phyloP scores from a whole-genome alignment of 2,113 vertebrate genomes.

The Melanerpes formicivorus region DNA sequence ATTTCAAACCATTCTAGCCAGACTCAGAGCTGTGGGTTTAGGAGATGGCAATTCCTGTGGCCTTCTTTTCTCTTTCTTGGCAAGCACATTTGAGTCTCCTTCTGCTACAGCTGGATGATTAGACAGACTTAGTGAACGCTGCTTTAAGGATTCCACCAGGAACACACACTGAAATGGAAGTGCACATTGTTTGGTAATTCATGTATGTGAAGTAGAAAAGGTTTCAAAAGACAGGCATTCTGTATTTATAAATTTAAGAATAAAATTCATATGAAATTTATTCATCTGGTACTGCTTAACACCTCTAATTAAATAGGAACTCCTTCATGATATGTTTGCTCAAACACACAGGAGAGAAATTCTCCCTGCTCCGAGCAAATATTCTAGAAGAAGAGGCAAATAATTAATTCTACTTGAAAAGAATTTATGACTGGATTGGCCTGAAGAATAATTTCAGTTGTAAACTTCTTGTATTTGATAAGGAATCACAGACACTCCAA shows the following conservation, averaged over 20 bases:
- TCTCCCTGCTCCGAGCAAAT: neutral
- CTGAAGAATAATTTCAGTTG: neutral
- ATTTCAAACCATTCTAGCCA: slow-evolving; percentile 76
- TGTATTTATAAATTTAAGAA: neutral
- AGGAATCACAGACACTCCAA: neutral
- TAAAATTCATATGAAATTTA: neutral
- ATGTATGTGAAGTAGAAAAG: neutral
- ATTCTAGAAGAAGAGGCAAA: neutral
- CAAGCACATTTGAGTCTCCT: neutral
- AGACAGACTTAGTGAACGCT: slow-evolving; percentile 39
- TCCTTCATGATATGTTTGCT: neutral
- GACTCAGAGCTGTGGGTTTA: slow-evolving; percentile 64
- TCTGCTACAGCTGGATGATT: neutral
- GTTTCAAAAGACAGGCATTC: neutral
- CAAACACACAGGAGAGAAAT: neutral
- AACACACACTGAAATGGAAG: slow-evolving; percentile 76
- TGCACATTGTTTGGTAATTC: neutral
- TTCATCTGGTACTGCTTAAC: neutral
- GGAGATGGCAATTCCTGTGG: slow-evolving; percentile 48
- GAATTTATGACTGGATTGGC: neutral
- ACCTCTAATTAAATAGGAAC: neutral
- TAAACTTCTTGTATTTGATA: neutral
- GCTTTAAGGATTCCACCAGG: slow-evolving; percentile 79
- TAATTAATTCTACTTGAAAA: neutral
- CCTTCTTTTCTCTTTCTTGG: neutral